Conservation (phyloP, 2,888 invertebrate genomes). For the Leptinotarsa juncta region DNA sequence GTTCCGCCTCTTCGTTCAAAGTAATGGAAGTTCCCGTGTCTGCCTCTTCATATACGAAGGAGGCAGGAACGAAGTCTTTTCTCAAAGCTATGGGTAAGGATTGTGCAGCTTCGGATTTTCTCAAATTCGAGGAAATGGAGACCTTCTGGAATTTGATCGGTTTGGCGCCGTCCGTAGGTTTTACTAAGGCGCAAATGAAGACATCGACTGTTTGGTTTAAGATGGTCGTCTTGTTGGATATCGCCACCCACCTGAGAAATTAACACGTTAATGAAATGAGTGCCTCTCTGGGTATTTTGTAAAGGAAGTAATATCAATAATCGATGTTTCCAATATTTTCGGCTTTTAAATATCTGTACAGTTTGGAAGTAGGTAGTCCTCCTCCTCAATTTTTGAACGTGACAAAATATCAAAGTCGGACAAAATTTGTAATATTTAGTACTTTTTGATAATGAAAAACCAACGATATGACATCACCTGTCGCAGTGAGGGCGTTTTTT, state of each 20-base stretch:
- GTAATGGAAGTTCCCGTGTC: conserved; percentile 1
- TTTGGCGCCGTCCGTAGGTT: conserved; percentile 6
- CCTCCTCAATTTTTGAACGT: no score
- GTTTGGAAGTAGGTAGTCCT: no score
- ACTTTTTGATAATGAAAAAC: no score
- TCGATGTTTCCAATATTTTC: no score
- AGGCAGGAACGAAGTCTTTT: background rate
- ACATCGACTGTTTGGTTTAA: conserved; percentile 24
- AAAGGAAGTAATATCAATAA: no score
- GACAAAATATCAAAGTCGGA: no score
- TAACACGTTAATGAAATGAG: background rate
- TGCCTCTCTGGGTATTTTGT: no score
- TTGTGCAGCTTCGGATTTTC: background rate
- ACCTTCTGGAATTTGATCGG: conserved; percentile 27
- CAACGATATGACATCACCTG: no score
- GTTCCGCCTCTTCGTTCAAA: conserved; percentile 17
- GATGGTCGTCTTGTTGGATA: conserved; percentile 29
- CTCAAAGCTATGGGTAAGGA: conserved; percentile 19
- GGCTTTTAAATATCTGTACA: no score
- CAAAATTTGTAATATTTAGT: no score
- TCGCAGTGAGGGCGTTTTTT: no score
- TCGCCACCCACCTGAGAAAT: conserved; percentile 29
- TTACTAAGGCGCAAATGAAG: conserved; percentile 31
- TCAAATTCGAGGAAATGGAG: conserved; percentile 23
- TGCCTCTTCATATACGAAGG: background rate